Conservation (phyloP, 2,888 invertebrate species). For the Ferrisia virgata region DNA sequence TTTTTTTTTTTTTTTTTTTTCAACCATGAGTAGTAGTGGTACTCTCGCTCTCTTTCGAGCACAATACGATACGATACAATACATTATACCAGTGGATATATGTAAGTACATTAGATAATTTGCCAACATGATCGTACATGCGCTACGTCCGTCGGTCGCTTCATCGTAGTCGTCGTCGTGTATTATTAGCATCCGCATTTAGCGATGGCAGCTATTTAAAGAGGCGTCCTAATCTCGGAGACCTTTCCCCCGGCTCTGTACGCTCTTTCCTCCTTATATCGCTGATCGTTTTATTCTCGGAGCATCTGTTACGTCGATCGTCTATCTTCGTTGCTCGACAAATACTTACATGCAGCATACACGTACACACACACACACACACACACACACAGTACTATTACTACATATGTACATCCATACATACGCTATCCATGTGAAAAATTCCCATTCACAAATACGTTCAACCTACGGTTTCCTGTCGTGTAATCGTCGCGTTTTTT, state of each 20-base stretch:
- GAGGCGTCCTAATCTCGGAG: background rate
- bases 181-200: background rate
- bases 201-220: background rate
- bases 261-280: too few species aligned
- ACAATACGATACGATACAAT: too few species aligned
- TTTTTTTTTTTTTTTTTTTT: too few species aligned
- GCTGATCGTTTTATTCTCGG: background rate
- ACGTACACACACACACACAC: too few species aligned
- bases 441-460: background rate
- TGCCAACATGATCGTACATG: background rate
- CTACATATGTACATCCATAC: too few species aligned
- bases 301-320: background rate
- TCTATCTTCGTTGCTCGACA: background rate
- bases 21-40: too few species aligned
- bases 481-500: background rate
- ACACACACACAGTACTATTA: too few species aligned
- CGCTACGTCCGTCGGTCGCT: too few species aligned
- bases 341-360: too few species aligned
- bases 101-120: too few species aligned
- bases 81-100: too few species aligned
- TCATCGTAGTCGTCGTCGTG: background rate
- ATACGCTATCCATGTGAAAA: background rate
- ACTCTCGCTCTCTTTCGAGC: too few species aligned
- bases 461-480: background rate
- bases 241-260: background rate